Percentiles rank a stretch among this genome's conserved stretches.
Evolutionary conservation across 2,113 vertebrate species (phyloP).

Genomic region (Canis aureus): DNA sequence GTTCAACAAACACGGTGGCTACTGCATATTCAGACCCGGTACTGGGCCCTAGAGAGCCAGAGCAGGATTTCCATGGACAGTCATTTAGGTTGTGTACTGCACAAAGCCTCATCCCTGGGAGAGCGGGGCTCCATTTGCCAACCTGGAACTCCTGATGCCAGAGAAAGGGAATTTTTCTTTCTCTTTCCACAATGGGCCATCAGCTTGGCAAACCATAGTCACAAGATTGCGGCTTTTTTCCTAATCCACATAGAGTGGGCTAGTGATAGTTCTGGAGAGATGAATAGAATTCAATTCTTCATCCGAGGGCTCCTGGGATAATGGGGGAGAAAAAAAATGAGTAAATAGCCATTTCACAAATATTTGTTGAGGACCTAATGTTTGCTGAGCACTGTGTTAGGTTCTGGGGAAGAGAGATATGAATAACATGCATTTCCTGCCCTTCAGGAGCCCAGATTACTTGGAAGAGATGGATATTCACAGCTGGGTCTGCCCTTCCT

Average conservation of each 20-base stretch:
- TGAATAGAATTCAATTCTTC: not conserved
- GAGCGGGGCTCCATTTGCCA: not conserved
- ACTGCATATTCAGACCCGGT: not conserved
- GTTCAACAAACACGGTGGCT: conserved; percentile 1
- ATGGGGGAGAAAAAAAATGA: conserved; percentile 14
- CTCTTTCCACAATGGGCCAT: not conserved
- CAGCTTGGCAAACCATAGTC: not conserved
- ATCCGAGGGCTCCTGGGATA: not conserved
- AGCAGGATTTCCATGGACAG: not conserved
- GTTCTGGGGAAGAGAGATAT: not conserved
- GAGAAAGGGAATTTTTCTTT: not conserved
- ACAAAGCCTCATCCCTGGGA: rapidly evolving
- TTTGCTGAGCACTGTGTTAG: not conserved
- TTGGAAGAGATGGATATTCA: not conserved
- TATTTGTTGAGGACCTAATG: not conserved
- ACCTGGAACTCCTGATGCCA: not conserved
- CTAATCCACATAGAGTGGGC: not conserved
- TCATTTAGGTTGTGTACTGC: not conserved
- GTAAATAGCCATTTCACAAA: not conserved
- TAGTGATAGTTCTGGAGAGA: not conserved
- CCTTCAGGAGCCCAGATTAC: not conserved
- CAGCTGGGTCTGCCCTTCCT: not conserved
- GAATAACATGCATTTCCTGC: not conserved
- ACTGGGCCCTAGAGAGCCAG: not conserved
- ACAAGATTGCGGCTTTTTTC: not conserved